Evolutionary conservation across 2,888 invertebrate species (phyloP).

Genomic region (Pheosia gnoma): DNA sequence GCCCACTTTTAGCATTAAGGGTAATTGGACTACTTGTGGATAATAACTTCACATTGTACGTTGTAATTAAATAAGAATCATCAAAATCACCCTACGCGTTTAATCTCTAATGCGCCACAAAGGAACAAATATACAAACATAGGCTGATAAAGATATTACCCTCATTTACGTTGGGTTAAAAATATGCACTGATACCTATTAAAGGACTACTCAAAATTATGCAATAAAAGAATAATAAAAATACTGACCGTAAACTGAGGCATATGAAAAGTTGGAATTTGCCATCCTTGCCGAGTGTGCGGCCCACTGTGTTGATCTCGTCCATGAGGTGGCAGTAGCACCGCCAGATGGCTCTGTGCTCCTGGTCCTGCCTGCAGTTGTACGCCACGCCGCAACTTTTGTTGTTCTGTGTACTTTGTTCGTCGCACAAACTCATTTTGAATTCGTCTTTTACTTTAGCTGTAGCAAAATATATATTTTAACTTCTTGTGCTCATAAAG

Average conservation of each 20-base stretch:
- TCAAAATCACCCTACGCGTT: no score
- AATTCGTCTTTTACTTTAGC: conserved; percentile 92
- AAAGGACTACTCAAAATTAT: no score
- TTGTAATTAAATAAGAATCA: no score
- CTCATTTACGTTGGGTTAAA: no score
- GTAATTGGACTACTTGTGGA: no score
- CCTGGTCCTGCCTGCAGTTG: conserved; percentile 77
- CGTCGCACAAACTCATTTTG: conserved; percentile 88
- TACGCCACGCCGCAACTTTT: conserved; percentile 70
- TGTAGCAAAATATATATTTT: conserved; percentile 55
- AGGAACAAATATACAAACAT: no score
- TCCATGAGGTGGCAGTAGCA: conserved; percentile 95
- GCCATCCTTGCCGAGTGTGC: conserved; percentile 97
- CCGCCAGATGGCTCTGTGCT: conserved; percentile 90
- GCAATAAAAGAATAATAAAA: not conserved
- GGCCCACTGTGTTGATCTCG: conserved; percentile 92
- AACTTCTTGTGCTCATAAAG: no score
- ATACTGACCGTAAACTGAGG: conserved; percentile 91
- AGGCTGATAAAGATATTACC: no score
- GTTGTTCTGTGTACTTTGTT: conserved; percentile 65
- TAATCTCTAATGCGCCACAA: no score
- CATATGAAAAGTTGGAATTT: conserved; percentile 99
- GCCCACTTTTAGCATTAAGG: no score
- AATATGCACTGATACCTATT: no score
- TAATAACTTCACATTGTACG: no score